Evolutionary conservation across 1,140 invertebrate genomes (phyloP), one percentile per base, ranked within the genome.

Genomic region (Daktulosphaira vitifoliae): DNA sequence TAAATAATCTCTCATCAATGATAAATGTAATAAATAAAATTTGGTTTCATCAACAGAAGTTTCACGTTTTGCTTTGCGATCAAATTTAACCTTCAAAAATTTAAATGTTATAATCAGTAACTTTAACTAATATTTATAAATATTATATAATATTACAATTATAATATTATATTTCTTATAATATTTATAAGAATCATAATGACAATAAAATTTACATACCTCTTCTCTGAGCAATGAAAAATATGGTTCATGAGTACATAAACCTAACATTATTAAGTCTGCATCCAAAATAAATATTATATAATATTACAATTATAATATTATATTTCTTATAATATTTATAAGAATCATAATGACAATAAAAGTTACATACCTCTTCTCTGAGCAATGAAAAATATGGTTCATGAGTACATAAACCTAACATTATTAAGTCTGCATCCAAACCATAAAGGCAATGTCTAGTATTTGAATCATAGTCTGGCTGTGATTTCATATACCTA

Each of bases 391-490:
- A 87, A 74, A 98, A 96, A 76, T 96, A 86, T n/a, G 89, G 86
- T 72, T 98, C 93, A 76, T 97, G 94, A 4, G 89, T 88, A 71
- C 91, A 92, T 51, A 96, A 78, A 6, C 92, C 92, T 49, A 98
- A 77, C 84, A 97, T 96, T 67, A 98, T 93, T 54, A 98, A 79
- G 81, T 98, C 95, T 18, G 94, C 94, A 79, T 98, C 95, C 8
- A 96, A 78, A 0, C 95, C 95, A 75, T 97, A 97, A 7, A 98
- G 77, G 76, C 94, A 98, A 74, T 98, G 94, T 6, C 91, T 77
- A 0, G 90, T 96, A 72, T 95, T 89, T 1, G 86, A 81, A 76
- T 96, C 84, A 74, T 93, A 93, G 66, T 84, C 82, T 2, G 87
- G 82, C 73, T 89, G 83, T 0, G 89, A 81, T 71, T 89, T 87